phyloP scores from a whole-genome alignment of 1,140 invertebrate species.

The Cheumatopsyche charites region DNA sequence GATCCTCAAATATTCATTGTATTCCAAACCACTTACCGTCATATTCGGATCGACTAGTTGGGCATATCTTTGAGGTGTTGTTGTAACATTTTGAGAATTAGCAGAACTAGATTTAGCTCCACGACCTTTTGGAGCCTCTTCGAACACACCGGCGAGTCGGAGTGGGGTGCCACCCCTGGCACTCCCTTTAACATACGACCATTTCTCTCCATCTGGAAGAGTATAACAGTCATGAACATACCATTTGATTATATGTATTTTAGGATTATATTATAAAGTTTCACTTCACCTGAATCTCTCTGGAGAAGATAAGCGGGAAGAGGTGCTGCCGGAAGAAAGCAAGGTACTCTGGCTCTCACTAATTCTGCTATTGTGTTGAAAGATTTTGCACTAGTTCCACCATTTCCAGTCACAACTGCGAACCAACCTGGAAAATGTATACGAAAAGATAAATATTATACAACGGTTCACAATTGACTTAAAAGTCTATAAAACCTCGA shows the following conservation, averaged over 20 bases:
- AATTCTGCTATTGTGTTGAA: slow-evolving; percentile 40
- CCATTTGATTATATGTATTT: no score
- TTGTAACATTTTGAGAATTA: slow-evolving; percentile 52
- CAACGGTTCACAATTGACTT: no score
- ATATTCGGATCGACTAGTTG: slow-evolving; percentile 53
- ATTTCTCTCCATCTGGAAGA: slow-evolving; percentile 45
- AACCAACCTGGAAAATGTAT: slow-evolving; percentile 46
- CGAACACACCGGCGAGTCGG: slow-evolving; percentile 59
- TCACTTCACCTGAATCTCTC: slow-evolving; percentile 40
- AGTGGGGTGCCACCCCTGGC: slow-evolving; percentile 58
- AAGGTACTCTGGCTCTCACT: slow-evolving; percentile 44
- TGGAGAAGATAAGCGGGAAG: slow-evolving; percentile 45
- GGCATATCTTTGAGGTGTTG: slow-evolving; percentile 59
- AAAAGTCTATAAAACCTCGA: neutral
- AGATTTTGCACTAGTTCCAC: slow-evolving; percentile 36
- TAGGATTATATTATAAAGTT: no score
- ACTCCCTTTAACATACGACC: slow-evolving; percentile 43
- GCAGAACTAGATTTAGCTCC: slow-evolving; percentile 51
- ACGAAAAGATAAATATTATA: no score
- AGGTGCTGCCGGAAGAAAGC: slow-evolving; percentile 43
- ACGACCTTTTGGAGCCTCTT: slow-evolving; percentile 55
- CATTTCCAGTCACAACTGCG: slow-evolving; percentile 37
- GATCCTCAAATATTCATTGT: neutral
- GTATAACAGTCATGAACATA: neutral
- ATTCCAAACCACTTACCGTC: slow-evolving; percentile 49